Percentiles rank a stretch among this genome's conserved stretches.
Conservation (phyloP, 1,140 invertebrate genomes). For the Neodiprion fabricii region DNA sequence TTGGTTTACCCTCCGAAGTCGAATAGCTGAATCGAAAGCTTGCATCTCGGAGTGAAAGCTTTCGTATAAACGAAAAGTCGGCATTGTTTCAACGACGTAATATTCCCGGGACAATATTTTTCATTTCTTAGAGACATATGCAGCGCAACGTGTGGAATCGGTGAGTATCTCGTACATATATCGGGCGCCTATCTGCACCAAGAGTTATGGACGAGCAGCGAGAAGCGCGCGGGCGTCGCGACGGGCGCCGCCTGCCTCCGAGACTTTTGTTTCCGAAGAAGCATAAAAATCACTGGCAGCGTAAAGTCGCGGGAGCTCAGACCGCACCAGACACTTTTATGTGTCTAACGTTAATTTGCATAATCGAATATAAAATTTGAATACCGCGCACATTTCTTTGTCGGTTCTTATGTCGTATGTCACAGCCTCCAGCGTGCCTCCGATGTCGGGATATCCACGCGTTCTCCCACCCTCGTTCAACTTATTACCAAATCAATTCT, state of each 20-base stretch:
- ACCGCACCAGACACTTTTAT: conserved; percentile 54
- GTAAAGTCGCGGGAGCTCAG: conserved; percentile 36
- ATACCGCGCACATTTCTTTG: conserved; percentile 45
- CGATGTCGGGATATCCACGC: background rate
- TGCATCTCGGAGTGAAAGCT: background rate
- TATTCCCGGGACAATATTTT: background rate
- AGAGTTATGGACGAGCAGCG: conserved; percentile 23
- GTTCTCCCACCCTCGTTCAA: background rate
- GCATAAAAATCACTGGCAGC: conserved; percentile 53
- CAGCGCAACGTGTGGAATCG: background rate
- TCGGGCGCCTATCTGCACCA: background rate
- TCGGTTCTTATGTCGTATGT: conserved; percentile 41
- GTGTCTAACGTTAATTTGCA: conserved; percentile 59
- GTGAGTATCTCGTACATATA: background rate
- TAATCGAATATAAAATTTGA: conserved; percentile 62
- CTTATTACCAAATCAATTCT: conserved; percentile 15
- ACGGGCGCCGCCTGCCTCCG: conserved; percentile 39
- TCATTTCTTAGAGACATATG: conserved; percentile 6
- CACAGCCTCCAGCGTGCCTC: conserved; percentile 26
- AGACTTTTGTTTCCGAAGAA: conserved; percentile 59
- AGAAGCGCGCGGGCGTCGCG: conserved; percentile 19
- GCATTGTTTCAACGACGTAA: background rate
- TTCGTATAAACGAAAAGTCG: background rate
- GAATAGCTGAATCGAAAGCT: background rate
- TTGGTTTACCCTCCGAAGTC: background rate